These are phyloP conservation scores for Gambelia wislizenii DNA, from an alignment of 2,797 vertebrate genomes.

Conservation along the genomic window DNA sequence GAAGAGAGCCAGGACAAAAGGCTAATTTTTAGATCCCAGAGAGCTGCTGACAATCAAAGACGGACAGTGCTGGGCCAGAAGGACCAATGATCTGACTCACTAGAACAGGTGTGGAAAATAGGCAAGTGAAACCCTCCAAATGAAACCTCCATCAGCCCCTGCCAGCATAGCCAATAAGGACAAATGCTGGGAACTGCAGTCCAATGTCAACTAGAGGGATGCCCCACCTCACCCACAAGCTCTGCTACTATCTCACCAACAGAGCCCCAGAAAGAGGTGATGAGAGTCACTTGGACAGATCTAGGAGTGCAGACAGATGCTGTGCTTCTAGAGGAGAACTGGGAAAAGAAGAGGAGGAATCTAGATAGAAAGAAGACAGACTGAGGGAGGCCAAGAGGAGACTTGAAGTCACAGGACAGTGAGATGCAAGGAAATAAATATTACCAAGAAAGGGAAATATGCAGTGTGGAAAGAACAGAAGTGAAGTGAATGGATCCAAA, in stretches of 20 bases:
- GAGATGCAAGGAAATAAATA: conserved; percentile 31
- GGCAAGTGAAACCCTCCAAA: no score
- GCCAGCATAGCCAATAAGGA: no score
- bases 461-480: conserved; percentile 62
- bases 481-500: conserved; percentile 12
- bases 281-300: conserved; percentile 65
- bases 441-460: conserved; percentile 58
- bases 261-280: conserved; percentile 66
- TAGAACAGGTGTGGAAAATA: background rate
- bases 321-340: conserved; percentile 75
- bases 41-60: background rate
- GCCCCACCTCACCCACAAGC: background rate
- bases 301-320: conserved; percentile 69
- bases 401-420: conserved; percentile 19
- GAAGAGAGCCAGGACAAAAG: background rate
- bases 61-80: background rate
- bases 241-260: conserved; percentile 58
- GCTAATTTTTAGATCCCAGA: background rate
- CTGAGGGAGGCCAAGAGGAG: conserved; percentile 19
- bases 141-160: no score
- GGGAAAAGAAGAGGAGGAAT: conserved; percentile 61
- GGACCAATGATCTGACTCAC: background rate
- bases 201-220: no score
- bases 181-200: no score
- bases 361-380: background rate